Conservation (phyloP, 2,113 vertebrate genomes). For the Australoheros scitulus region DNA sequence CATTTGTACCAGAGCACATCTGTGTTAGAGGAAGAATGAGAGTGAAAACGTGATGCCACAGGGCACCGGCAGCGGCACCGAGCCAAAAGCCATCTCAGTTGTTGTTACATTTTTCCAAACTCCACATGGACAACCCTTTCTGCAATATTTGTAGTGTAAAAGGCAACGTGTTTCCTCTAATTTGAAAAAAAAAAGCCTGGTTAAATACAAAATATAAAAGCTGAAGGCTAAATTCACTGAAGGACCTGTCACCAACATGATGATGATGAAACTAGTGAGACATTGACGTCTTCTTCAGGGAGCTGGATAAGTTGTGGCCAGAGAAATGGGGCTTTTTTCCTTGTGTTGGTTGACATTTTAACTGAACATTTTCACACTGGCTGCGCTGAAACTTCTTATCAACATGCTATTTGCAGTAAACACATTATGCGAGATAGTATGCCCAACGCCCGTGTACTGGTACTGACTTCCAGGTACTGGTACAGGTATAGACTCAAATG, state of each 20-base stretch:
- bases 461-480: background rate
- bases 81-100: background rate
- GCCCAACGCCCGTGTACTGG: background rate
- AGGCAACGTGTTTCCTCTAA: background rate
- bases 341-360: background rate
- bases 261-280: background rate
- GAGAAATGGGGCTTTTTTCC: background rate
- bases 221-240: background rate
- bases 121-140: background rate
- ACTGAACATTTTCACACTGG: background rate
- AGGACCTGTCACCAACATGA: no score
- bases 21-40: no score
- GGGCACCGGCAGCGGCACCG: background rate
- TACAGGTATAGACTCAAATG: background rate
- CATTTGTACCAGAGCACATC: no score
- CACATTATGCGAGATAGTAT: background rate
- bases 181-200: background rate
- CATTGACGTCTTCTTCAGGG: background rate
- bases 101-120: background rate
- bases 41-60: background rate
- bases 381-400: background rate
- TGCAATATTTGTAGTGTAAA: conserved; percentile 1
- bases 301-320: background rate
- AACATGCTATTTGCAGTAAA: background rate
- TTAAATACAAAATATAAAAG: background rate